A percentile compares a stretch with the other conserved stretches of the same genome.
Evolutionary conservation across 2,113 vertebrate species (phyloP).

Genomic region (Sceloporus undulatus): DNA sequence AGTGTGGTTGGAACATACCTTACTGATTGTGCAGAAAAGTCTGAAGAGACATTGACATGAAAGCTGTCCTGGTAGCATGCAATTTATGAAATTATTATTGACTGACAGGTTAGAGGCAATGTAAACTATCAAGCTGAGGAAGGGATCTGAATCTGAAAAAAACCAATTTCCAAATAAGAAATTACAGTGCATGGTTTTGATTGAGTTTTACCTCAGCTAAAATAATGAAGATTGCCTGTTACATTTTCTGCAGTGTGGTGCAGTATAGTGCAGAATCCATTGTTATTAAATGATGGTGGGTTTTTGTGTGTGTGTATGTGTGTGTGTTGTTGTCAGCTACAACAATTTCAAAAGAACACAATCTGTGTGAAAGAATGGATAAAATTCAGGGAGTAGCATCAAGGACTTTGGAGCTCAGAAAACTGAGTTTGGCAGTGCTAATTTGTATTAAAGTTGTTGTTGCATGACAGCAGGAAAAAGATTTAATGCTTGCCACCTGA

Average conservation of each 20-base stretch:
- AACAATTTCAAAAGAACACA: slow-evolving; percentile 75
- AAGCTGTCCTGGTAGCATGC: slow-evolving; percentile 43
- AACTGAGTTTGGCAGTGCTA: slow-evolving; percentile 86
- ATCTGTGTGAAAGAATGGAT: slow-evolving; percentile 78
- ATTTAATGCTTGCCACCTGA: slow-evolving; percentile 90
- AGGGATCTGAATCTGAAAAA: slow-evolving; percentile 61
- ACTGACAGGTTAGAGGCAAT: slow-evolving; percentile 67
- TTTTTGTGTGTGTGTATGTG: slow-evolving; percentile 62
- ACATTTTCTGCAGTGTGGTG: slow-evolving; percentile 67
- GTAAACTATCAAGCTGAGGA: slow-evolving; percentile 68
- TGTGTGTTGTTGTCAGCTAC: slow-evolving; percentile 63
- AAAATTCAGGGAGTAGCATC: slow-evolving; percentile 83
- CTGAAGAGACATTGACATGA: slow-evolving; percentile 46
- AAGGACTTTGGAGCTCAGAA: slow-evolving; percentile 83
- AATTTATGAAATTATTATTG: slow-evolving; percentile 70
- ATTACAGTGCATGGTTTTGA: slow-evolving; percentile 59
- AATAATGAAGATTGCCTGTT: slow-evolving; percentile 71
- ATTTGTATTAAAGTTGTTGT: slow-evolving; percentile 90
- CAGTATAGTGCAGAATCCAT: slow-evolving; percentile 69
- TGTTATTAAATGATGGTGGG: slow-evolving; percentile 71
- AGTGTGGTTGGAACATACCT: background rate
- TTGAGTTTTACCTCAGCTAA: slow-evolving; percentile 71
- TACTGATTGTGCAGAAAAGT: slow-evolving; percentile 10
- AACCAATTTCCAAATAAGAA: slow-evolving; percentile 60
- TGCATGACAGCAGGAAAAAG: slow-evolving; percentile 89